These are phyloP conservation scores for Heliconius charithonia DNA, from an alignment of 2,888 invertebrate genomes.

Conservation along the genomic window DNA sequence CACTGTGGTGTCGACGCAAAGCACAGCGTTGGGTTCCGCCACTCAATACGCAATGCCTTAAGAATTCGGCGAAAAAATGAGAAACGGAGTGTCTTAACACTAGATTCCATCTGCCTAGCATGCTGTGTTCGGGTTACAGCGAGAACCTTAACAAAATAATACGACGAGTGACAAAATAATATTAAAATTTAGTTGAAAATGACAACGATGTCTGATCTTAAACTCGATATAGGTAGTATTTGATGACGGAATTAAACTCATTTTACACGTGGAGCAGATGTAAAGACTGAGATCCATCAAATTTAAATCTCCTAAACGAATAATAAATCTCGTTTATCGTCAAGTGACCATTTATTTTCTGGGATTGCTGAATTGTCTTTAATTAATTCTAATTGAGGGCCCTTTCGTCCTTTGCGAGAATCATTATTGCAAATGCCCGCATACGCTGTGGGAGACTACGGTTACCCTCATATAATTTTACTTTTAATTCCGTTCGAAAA, in stretches of 20 bases:
- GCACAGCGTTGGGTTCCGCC: not conserved
- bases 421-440: constrained; percentile 79
- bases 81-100: not conserved
- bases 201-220: not conserved
- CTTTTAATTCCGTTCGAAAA: constrained; percentile 48
- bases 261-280: constrained; percentile 18
- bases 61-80: not conserved
- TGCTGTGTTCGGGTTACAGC: not conserved
- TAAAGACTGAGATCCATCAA: constrained; percentile 40
- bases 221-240: not conserved
- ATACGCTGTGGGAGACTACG: constrained; percentile 63
- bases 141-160: too few species aligned
- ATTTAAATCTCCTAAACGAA: constrained; percentile 58
- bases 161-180: not conserved
- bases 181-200: constrained; percentile 24
- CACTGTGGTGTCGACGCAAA: not conserved
- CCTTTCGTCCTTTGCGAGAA: constrained; percentile 71
- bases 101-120: not conserved
- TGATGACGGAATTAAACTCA: not conserved
- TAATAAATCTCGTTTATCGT: constrained; percentile 78
- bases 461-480: constrained; percentile 67
- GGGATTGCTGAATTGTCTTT: constrained; percentile 82
- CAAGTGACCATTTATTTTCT: constrained; percentile 75
- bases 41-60: not conserved
- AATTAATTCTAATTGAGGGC: constrained; percentile 82